Base-by-base conservation (phyloP, 2,113 vertebrate genomes). In the Dolichotis patagonum region DNA sequence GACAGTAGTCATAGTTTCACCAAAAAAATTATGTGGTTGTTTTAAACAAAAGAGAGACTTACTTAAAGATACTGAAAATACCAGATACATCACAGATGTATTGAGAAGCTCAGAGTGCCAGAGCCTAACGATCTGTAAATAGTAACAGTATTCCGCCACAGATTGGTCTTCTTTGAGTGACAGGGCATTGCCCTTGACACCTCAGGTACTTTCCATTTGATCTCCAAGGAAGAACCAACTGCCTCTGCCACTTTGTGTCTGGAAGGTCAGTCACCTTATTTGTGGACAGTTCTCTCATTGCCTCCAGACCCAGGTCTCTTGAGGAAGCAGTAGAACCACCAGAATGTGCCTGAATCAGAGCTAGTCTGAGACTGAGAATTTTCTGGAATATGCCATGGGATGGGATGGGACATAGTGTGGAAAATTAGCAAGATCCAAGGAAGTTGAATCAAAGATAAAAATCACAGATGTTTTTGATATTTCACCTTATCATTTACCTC, bases 101-200 rank as follows among this genome's bases (percentile, higher is more conserved):
- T 38, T 19, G 17, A 71, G 22, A 32, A 90, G 7, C 3, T 26
- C 19, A 17, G 24, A 19, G 0, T 49, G 22, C 38, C 8, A 4
- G 26, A 73, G n/a, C 28, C 54, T 71, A 24, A 81, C 2, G 5
- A 24, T 88, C 43, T 38, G 1, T 43, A 67, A 71, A 63, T 69
- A 65, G 16, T 58, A 49, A 62, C 26, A 89, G 1, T 49, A 3
- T 46, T n/a, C 52, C 32, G 5, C 22, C 20, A 28, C 0, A 80
- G 24, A 73, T 14, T 3, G 2, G 17, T 65, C 19, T 46, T 88
- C 28, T 7, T 32, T 41, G 24, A 14, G 6, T 13, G 20, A 2
- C 0, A 1, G 1, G 8, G 14, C 6, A 20, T 62, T 3, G 0
- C 17, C 38, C 14, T 73, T 41, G 4, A 28, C 12, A 67, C 41